Percentiles rank a stretch among this genome's conserved stretches.
Evolutionary conservation across 2,888 invertebrate species (phyloP).

Genomic region (Eurois occulta): DNA sequence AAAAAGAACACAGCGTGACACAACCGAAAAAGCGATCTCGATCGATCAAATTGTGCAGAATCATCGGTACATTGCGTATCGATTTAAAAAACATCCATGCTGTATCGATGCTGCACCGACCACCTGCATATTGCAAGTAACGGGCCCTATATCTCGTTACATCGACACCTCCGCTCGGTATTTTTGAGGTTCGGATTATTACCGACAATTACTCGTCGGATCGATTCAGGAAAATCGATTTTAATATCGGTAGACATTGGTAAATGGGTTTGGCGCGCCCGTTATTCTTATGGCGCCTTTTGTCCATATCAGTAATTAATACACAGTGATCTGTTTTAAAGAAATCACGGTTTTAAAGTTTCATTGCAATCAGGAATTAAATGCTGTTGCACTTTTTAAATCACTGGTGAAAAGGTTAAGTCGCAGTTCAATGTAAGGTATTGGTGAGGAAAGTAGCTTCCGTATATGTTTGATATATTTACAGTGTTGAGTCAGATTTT

Average conservation of each 20-base stretch:
- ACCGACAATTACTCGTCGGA: slow-evolving; percentile 83
- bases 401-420: slow-evolving; percentile 53
- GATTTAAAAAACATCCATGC: slow-evolving; percentile 68
- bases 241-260: slow-evolving; percentile 68
- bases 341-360: slow-evolving; percentile 37
- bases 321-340: slow-evolving; percentile 63
- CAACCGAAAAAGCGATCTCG: slow-evolving; percentile 64
- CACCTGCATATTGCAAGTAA: slow-evolving; percentile 86
- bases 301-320: slow-evolving; percentile 68
- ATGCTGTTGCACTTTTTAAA: slow-evolving; percentile 47
- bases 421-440: slow-evolving; percentile 49
- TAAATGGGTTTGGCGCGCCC: slow-evolving; percentile 68
- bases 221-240: slow-evolving; percentile 78
- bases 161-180: slow-evolving; percentile 82
- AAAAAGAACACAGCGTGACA: slow-evolving; percentile 58
- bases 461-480: slow-evolving; percentile 44
- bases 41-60: slow-evolving; percentile 69
- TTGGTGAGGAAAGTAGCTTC: slow-evolving; percentile 49
- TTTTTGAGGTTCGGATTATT: slow-evolving; percentile 74
- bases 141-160: slow-evolving; percentile 80
- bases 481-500: neutral
- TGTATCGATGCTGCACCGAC: slow-evolving; percentile 71
- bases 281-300: slow-evolving; percentile 67
- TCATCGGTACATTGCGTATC: slow-evolving; percentile 78
- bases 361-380: slow-evolving; percentile 60